These are phyloP conservation scores for Bradypodion pumilum DNA, from an alignment of 2,797 vertebrate genomes.

Conservation along the genomic window DNA sequence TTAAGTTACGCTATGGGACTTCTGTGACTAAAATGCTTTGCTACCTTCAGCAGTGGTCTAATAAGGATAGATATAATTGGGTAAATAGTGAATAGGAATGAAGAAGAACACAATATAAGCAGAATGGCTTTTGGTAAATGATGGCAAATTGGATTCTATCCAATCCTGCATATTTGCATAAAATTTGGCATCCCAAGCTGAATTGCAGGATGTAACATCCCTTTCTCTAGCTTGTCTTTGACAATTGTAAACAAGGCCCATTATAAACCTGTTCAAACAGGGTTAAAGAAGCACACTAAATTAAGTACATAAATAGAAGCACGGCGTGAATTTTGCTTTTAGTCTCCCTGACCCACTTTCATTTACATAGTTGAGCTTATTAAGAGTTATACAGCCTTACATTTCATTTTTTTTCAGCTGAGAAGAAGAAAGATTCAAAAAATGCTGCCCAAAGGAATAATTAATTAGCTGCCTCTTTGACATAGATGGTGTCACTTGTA, in stretches of 20 bases:
- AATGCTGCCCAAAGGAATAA: constrained; percentile 74
- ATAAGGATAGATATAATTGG: constrained; percentile 82
- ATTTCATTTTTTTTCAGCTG: constrained; percentile 70
- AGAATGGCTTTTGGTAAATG: constrained; percentile 74
- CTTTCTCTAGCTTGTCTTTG: constrained; percentile 49
- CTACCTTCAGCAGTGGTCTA: constrained; percentile 82
- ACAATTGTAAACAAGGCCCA: constrained; percentile 30
- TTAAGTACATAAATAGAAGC: constrained; percentile 62
- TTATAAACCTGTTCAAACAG: constrained; percentile 48
- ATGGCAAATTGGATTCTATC: constrained; percentile 76
- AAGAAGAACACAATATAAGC: constrained; percentile 69
- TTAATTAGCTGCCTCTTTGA: constrained; percentile 76
- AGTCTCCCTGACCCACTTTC: constrained; percentile 68
- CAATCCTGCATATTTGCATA: constrained; percentile 70
- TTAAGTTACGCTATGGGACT: constrained; percentile 81
- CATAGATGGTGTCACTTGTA: constrained; percentile 56
- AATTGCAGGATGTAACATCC: constrained; percentile 60
- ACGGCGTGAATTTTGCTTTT: constrained; percentile 58
- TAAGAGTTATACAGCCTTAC: constrained; percentile 72
- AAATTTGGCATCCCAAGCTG: constrained; percentile 52
- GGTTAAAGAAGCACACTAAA: constrained; percentile 66
- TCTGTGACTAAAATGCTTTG: constrained; percentile 73
- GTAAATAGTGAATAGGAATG: constrained; percentile 77
- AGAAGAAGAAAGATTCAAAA: constrained; percentile 64
- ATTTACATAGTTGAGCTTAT: constrained; percentile 70